phyloP scores from a whole-genome alignment of 1,140 invertebrate species.

The Palaemon carinicauda region DNA sequence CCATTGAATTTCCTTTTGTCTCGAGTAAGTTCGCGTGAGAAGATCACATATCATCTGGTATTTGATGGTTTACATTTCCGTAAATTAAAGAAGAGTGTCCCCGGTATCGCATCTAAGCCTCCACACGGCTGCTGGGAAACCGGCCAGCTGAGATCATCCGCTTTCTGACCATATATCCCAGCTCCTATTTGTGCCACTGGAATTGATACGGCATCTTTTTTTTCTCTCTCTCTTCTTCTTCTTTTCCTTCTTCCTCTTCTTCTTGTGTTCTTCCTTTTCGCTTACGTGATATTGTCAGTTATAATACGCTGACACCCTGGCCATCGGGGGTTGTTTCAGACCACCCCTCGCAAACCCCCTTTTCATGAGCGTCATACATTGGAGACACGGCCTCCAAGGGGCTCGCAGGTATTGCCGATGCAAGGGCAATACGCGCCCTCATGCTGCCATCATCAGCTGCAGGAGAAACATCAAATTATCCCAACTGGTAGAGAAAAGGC shows the following conservation, averaged over 20 bases:
- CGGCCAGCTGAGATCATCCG: conserved; percentile 28
- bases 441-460: neutral
- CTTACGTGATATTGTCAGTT: too few relatives aligned
- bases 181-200: conserved; percentile 26
- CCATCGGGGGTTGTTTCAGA: too few relatives aligned
- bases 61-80: conserved; percentile 51
- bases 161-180: neutral
- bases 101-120: conserved; percentile 25
- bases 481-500: neutral
- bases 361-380: too few relatives aligned
- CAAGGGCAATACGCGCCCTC: neutral
- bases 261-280: neutral
- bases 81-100: conserved; percentile 46
- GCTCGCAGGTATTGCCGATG: neutral
- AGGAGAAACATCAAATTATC: conserved; percentile 37
- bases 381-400: too few relatives aligned
- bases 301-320: too few relatives aligned
- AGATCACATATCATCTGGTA: conserved; percentile 51
- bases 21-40: conserved; percentile 22
- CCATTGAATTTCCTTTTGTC: neutral
- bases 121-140: conserved; percentile 34
- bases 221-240: neutral
- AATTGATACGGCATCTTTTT: conserved; percentile 8
- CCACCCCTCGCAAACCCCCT: too few relatives aligned
- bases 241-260: neutral